phyloP scores from a whole-genome alignment of 2,797 vertebrate genomes.

The Poecilia gillii region DNA sequence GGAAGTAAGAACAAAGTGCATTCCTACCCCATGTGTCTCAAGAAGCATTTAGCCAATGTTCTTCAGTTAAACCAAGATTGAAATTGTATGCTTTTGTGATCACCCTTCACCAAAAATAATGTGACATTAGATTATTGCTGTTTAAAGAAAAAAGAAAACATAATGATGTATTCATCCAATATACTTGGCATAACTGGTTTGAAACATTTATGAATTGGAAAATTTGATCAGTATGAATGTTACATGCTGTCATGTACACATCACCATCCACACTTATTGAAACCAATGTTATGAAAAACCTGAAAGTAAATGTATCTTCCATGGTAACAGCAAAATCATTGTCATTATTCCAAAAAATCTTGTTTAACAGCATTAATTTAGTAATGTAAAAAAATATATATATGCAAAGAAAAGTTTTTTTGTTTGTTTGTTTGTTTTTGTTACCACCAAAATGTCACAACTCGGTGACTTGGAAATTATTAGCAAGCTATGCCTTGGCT shows the following conservation, averaged over 20 bases:
- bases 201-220: neutral
- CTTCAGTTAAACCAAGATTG: neutral
- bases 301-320: neutral
- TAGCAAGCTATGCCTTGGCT: neutral
- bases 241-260: neutral
- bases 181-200: neutral
- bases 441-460: neutral
- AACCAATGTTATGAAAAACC: neutral
- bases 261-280: neutral
- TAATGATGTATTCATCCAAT: neutral
- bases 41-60: neutral
- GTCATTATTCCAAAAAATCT: neutral
- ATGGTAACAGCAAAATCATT: neutral
- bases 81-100: neutral
- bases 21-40: neutral
- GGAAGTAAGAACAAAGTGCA: neutral
- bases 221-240: neutral
- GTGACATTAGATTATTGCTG: neutral
- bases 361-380: neutral
- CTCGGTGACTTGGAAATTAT: neutral
- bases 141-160: neutral
- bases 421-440: neutral
- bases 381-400: neutral
- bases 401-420: neutral
- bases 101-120: neutral